Base-by-base conservation (phyloP, 2,888 invertebrate genomes). In the Synergus laeviventris region DNA sequence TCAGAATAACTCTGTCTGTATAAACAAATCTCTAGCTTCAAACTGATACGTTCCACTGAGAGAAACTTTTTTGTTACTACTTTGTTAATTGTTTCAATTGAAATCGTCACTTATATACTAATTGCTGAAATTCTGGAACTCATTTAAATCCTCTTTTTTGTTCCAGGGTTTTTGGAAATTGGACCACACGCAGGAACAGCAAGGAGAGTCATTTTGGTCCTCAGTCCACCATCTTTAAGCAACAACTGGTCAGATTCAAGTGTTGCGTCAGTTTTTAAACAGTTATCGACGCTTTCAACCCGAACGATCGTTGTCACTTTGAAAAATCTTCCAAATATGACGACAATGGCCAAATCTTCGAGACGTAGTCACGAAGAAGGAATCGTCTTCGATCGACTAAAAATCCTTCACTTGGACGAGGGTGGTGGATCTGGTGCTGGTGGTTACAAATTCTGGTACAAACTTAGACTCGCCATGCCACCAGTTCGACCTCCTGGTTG, bases 381-480 rank as follows among this genome's bases (percentile, higher is more conserved):
- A 42, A 82, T 81, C n/a, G 82, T 78, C 12, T 80, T 85, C 73
- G 86, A 85, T 70, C 85, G 86, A 66, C 73, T 90, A 56, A 87
- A 86, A 56, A 85, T 89, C 39, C 77, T 90, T 18, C 85, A 84
- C 21, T 89, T 89, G 89, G 78, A 86, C 42, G 87, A 86, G 24
- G 84, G 83, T 24, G 77, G 83, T 21, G 84, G 83, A 2, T 77
- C 80, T 12, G 83, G 81, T 0, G 76, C 92, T 85, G 92, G 92
- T 87, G 92, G 92, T 87, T 92, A 92, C 82, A 92, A 92, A 84
- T 94, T 95, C 91, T 95, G 95, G 95, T 93, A 94, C 79, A 91
- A 92, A 84, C 91, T 95, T 84, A 92, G 94, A 62, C 92, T 94
- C 78, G 93, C 93, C 74, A 91, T 95, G 91, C 95, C 95, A 7